These are phyloP conservation scores for Morelia viridis DNA, from an alignment of 2,797 vertebrate species.

Conservation along the genomic window DNA sequence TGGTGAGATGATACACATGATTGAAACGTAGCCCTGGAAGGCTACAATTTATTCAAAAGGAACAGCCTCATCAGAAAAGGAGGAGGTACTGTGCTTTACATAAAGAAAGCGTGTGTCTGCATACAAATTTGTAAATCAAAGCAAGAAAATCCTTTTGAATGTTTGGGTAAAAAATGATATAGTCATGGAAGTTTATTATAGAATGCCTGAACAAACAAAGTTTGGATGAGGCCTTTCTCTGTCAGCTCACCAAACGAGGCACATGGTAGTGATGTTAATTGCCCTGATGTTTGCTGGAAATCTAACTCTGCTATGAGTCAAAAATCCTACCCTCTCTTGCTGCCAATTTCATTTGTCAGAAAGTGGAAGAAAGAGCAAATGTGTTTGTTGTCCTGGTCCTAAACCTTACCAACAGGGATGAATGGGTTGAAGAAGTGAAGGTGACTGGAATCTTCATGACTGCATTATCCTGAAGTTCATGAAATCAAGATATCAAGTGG, in stretches of 20 bases:
- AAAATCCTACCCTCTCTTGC: no score
- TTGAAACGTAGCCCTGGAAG: background rate
- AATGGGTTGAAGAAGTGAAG: background rate
- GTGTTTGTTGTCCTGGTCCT: background rate
- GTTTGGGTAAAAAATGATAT: no score
- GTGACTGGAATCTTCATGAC: background rate
- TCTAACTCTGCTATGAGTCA: no score
- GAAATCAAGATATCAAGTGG: background rate
- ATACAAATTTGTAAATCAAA: no score
- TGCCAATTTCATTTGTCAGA: no score
- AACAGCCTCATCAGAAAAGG: background rate
- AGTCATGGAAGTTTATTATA: no score
- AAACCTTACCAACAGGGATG: background rate
- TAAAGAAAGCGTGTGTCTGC: background rate
- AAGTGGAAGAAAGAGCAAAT: no score
- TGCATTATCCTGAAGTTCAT: background rate
- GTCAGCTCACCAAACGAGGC: no score
- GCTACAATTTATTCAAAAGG: background rate
- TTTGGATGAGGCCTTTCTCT: no score
- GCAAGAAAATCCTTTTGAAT: background rate
- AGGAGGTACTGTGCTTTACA: background rate
- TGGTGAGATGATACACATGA: background rate
- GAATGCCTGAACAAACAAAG: no score
- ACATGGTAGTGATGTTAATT: no score
- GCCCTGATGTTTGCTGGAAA: no score